phyloP scores from a whole-genome alignment of 2,113 vertebrate genomes.

The Macquaria australasica region DNA sequence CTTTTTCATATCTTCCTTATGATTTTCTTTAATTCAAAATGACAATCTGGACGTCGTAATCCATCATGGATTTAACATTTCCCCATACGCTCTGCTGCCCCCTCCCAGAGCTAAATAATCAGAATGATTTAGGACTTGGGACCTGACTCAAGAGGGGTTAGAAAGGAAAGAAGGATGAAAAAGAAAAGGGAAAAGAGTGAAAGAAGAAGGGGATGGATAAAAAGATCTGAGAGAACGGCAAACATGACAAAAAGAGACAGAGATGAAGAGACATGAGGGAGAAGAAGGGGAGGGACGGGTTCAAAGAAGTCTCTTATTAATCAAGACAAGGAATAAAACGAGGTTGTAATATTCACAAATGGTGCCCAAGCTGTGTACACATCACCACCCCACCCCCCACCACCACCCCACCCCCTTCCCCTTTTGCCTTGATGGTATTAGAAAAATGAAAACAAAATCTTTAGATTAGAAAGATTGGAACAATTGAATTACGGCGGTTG shows the following conservation, averaged over 20 bases:
- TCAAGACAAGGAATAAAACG: slow-evolving; percentile 69
- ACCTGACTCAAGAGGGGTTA: slow-evolving; percentile 52
- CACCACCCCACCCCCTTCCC: neutral
- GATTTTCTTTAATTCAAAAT: slow-evolving; percentile 81
- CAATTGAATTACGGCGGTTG: slow-evolving; percentile 74
- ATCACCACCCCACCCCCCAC: neutral
- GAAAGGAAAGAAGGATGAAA: slow-evolving; percentile 29
- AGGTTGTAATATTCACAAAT: slow-evolving; percentile 74
- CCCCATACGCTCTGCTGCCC: slow-evolving; percentile 51
- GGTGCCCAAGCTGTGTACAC: slow-evolving; percentile 20
- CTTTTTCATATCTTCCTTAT: slow-evolving; percentile 82
- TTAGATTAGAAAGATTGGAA: slow-evolving; percentile 83
- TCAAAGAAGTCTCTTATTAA: slow-evolving; percentile 66
- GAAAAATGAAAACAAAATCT: slow-evolving; percentile 81
- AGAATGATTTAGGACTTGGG: slow-evolving; percentile 67
- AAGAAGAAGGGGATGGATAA: neutral
- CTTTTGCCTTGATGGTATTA: slow-evolving; percentile 76
- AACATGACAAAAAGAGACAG: slow-evolving; percentile 25
- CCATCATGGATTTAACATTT: slow-evolving; percentile 81
- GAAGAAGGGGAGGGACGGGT: slow-evolving; percentile 16
- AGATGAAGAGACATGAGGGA: slow-evolving; percentile 12
- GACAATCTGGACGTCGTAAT: slow-evolving; percentile 84
- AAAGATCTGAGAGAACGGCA: slow-evolving; percentile 1
- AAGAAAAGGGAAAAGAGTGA: slow-evolving; percentile 17
- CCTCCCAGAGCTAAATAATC: slow-evolving; percentile 62